Conservation (phyloP, 2,888 invertebrate species). For the Watsonalla binaria region DNA sequence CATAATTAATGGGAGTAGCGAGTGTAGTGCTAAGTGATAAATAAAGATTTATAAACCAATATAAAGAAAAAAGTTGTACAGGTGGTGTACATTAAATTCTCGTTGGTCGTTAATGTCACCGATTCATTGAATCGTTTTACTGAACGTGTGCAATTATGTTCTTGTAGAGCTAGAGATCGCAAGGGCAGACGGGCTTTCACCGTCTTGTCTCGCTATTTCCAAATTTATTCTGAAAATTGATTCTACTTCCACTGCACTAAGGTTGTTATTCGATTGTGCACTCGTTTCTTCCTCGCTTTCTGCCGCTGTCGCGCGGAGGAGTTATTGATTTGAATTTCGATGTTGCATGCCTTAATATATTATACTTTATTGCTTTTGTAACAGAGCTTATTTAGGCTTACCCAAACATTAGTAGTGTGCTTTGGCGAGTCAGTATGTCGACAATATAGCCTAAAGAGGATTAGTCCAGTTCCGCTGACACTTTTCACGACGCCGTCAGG, state of each 20-base stretch:
- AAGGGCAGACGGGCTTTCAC: slow-evolving; percentile 74
- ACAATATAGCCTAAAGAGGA: slow-evolving; percentile 33
- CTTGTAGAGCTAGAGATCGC: slow-evolving; percentile 64
- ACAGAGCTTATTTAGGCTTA: slow-evolving; percentile 28
- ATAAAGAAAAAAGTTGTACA: slow-evolving; percentile 2
- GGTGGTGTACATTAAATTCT: slow-evolving; percentile 22
- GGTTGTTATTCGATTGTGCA: slow-evolving; percentile 43
- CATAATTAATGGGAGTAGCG: slow-evolving; percentile 3
- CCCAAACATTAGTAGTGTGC: slow-evolving; percentile 24
- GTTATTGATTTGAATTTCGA: slow-evolving; percentile 56
- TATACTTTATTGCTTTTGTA: slow-evolving; percentile 31
- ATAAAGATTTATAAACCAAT: slow-evolving; percentile 24
- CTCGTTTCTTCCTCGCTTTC: slow-evolving; percentile 48
- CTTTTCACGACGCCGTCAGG: slow-evolving; percentile 35
- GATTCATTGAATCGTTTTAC: slow-evolving; percentile 58
- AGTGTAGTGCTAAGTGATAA: slow-evolving; percentile 7
- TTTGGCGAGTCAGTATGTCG: slow-evolving; percentile 18
- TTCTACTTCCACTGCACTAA: slow-evolving; percentile 38
- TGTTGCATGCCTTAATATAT: slow-evolving; percentile 36
- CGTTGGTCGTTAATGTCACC: slow-evolving; percentile 38
- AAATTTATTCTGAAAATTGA: slow-evolving; percentile 38
- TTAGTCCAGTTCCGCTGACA: slow-evolving; percentile 45
- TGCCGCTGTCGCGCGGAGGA: slow-evolving; percentile 46
- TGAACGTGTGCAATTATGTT: slow-evolving; percentile 62
- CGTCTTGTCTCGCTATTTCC: slow-evolving; percentile 45